Conservation (phyloP, 1,140 invertebrate species). For the Trichonephila clavata region DNA sequence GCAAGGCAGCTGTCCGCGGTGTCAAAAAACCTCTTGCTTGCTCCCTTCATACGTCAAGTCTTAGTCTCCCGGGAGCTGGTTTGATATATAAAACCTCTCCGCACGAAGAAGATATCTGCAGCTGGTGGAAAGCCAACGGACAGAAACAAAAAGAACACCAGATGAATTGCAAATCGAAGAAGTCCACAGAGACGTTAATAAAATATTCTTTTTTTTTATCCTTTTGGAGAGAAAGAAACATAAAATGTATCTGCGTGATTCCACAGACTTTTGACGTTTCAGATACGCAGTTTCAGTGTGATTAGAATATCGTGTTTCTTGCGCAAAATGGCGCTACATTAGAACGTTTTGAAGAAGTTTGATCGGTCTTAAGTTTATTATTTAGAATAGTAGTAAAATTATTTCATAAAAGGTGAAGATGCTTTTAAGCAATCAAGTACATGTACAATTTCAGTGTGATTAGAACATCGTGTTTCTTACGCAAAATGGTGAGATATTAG, state of each 20-base stretch:
- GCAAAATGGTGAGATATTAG: no score
- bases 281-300: no score
- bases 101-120: background rate
- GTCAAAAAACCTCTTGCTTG: conserved; percentile 18
- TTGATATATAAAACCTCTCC: conserved; percentile 33
- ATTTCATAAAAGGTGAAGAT: no score
- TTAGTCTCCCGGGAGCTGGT: background rate
- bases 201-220: background rate
- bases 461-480: no score
- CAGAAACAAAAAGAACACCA: background rate
- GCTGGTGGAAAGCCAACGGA: background rate
- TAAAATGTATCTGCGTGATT: background rate
- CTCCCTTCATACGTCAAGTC: background rate
- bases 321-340: no score
- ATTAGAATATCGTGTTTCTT: no score
- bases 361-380: no score
- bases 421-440: no score
- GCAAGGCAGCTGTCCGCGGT: conserved; percentile 31
- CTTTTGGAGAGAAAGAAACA: background rate
- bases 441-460: no score
- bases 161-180: background rate
- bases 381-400: no score
- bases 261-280: background rate
- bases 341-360: no score
- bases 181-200: conserved; percentile 7